Base-by-base conservation (phyloP, 2,113 vertebrate species). In the Xiphias gladius region DNA sequence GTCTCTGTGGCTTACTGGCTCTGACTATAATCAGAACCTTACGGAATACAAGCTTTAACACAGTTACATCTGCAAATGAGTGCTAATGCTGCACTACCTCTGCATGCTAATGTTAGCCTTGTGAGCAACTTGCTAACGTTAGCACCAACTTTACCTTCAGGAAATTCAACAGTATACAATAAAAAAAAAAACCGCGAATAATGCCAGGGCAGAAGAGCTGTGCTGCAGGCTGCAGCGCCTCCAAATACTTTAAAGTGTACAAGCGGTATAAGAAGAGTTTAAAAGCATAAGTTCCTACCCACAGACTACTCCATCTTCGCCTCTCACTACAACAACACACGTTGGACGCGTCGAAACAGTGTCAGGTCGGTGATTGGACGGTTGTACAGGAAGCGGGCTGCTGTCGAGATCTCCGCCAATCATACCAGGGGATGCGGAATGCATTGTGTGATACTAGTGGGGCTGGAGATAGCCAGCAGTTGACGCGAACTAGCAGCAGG, bases 401-500 rank as follows among this genome's bases (percentile, higher is more conserved):
- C 41, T 43, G 30, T 32, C 0, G 14, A 24, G 5, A 0, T 76
- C 4, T 85, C 22, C 48, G 5, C 90, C 86, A 93, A 92, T 91
- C 84, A 85, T 4, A 28, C n/a, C 10, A 3, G 4, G 0, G 1
- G 13, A 20, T 1, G 1, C 12, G 85, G 74, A 83, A 43, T 73
- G 81, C 83, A 91, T 92, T 89, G 20, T 92, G 88, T 86, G 86
- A 64, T 0, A n/a, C 3, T 14, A 2, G 10, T 13, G 0, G 13
- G 0, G 24, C 7, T 39, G 5, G 62, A 2, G 6, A 1, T 2
- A 52, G 57, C 19, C 7, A 50, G 39, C 50, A 35, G 43, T 57
- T 52, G 5, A 24, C 16, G 12, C 3, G 26, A 66, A 35, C 10
- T 0, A 78, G 57, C 39, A 30, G 54, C 58, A 89, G 69, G 79